Percentiles rank a stretch among this genome's conserved stretches.
phyloP scores from a whole-genome alignment of 2,888 invertebrate species.

The Drosophila prolongata region DNA sequence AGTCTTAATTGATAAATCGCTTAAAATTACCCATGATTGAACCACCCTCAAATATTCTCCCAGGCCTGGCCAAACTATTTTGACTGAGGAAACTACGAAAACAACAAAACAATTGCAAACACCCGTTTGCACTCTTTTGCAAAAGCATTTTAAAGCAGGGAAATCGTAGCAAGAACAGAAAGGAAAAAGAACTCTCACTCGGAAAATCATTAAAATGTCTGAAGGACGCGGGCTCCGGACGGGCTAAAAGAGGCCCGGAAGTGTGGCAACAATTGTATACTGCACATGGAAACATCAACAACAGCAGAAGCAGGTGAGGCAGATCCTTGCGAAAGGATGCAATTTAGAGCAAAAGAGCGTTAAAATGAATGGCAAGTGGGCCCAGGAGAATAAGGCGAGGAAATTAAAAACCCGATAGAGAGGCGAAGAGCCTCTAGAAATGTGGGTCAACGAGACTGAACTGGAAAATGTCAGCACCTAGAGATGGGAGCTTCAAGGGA shows the following conservation, averaged over 20 bases:
- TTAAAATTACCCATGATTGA: constrained; percentile 27
- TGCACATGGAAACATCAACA: constrained; percentile 45
- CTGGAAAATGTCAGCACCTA: constrained; percentile 13
- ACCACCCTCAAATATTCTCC: background rate
- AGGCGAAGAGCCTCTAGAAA: constrained; percentile 28
- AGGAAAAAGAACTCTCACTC: constrained; percentile 59
- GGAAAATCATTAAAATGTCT: constrained; percentile 75
- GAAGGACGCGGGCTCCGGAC: constrained; percentile 49
- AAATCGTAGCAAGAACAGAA: constrained; percentile 48
- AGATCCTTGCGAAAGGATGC: constrained; percentile 59
- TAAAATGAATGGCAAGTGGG: constrained; percentile 63
- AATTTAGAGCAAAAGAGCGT: constrained; percentile 71
- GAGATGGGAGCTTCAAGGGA: constrained; percentile 12
- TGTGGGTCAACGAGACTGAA: constrained; percentile 56
- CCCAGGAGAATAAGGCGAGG: constrained; percentile 44
- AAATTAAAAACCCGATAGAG: constrained; percentile 66
- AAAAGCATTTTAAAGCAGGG: constrained; percentile 70
- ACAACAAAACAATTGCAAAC: constrained; percentile 33
- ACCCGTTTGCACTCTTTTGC: constrained; percentile 5
- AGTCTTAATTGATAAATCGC: constrained; percentile 68
- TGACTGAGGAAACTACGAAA: constrained; percentile 17
- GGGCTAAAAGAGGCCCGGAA: constrained; percentile 58
- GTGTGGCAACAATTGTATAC: constrained; percentile 72
- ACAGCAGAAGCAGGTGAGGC: constrained; percentile 28
- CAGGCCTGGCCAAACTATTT: constrained; percentile 41